A percentile compares a stretch with the other conserved stretches of the same genome.
Conservation (phyloP, 2,888 invertebrate genomes). For the Pterostichus niger region DNA sequence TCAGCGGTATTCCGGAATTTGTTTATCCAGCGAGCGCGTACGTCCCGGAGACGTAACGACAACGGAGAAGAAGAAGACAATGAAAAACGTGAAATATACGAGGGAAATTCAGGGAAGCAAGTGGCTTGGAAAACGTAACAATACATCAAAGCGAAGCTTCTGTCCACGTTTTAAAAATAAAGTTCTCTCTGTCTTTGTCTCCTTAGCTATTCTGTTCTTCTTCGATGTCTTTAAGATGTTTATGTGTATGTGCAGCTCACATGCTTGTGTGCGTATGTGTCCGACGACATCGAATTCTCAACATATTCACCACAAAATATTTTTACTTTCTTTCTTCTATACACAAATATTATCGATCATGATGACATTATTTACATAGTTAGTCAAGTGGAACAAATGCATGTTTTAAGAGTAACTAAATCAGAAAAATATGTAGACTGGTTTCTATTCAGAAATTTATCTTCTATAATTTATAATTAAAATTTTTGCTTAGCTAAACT, state of each 20-base stretch:
- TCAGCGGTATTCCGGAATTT: slow-evolving; percentile 63
- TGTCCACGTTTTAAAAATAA: slow-evolving; percentile 63
- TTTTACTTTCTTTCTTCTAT: not conserved
- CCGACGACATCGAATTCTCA: slow-evolving; percentile 15
- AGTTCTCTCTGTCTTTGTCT: slow-evolving; percentile 50
- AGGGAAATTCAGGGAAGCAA: slow-evolving; percentile 62
- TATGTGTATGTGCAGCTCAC: slow-evolving; percentile 12
- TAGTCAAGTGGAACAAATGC: no score
- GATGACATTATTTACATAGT: no score
- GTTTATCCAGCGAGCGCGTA: slow-evolving; percentile 49
- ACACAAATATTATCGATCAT: not conserved
- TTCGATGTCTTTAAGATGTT: slow-evolving; percentile 35
- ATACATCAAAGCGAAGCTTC: slow-evolving; percentile 59
- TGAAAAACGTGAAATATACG: slow-evolving; percentile 62
- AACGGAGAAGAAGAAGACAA: slow-evolving; percentile 57
- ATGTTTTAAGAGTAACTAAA: no score
- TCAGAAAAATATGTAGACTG: no score
- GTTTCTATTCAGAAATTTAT: no score
- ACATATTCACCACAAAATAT: slow-evolving; percentile 3
- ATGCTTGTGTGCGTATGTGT: not conserved
- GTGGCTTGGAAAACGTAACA: slow-evolving; percentile 64
- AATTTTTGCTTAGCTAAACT: no score
- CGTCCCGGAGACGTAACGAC: slow-evolving; percentile 37
- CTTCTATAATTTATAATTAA: no score
- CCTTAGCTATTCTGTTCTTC: slow-evolving; percentile 9